Conservation (phyloP, 2,797 vertebrate genomes). For the Diplodus puntazzo region DNA sequence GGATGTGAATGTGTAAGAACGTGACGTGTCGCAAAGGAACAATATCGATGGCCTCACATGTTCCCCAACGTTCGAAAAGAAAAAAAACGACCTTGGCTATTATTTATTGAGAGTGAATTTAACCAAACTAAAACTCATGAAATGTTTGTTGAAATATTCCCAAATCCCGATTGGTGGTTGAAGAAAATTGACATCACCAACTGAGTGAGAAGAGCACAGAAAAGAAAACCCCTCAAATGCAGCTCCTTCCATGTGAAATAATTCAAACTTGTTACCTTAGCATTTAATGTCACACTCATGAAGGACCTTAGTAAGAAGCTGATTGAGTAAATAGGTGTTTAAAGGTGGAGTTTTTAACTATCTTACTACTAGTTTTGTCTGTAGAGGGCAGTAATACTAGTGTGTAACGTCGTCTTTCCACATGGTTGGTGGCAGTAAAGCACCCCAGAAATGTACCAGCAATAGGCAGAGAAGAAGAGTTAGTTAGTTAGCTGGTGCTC, state of each 20-base stretch:
- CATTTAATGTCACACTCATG: background rate
- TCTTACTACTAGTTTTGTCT: no score
- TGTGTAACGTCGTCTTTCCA: background rate
- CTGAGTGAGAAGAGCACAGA: no score
- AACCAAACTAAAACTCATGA: background rate
- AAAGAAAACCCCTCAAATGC: no score
- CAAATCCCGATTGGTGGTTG: background rate
- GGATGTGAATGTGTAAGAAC: background rate
- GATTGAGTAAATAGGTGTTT: no score
- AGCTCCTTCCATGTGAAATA: background rate
- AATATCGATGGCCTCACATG: background rate
- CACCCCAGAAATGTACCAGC: background rate
- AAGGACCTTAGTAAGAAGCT: background rate
- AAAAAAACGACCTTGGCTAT: background rate
- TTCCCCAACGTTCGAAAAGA: background rate
- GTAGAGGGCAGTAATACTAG: background rate
- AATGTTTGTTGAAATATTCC: background rate
- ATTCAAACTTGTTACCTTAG: background rate
- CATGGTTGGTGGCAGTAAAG: constrained; percentile 3
- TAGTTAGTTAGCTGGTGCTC: no score
- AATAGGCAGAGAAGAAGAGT: background rate
- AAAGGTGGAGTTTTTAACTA: no score
- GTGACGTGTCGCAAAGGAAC: background rate
- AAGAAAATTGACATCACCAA: background rate
- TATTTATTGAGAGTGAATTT: background rate